Evolutionary conservation across 2,797 vertebrate genomes (phyloP).

Genomic region (Pangasius macronema): DNA sequence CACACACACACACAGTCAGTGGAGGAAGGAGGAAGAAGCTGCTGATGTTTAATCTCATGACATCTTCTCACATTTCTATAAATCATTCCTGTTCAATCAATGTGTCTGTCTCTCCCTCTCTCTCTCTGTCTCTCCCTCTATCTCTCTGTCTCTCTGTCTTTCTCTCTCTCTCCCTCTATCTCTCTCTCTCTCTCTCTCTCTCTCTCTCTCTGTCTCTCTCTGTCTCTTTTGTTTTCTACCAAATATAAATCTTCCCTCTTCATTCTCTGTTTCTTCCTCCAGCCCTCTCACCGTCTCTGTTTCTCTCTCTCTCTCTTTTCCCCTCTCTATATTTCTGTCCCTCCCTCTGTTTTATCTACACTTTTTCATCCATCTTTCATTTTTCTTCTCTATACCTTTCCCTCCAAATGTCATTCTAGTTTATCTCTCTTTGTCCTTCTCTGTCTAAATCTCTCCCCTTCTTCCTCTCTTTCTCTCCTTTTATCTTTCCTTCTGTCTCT

Average conservation of each 20-base stretch:
- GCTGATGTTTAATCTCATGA: not conserved
- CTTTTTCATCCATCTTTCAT: not conserved
- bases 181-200: too few relatives aligned
- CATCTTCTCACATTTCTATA: constrained; percentile 12
- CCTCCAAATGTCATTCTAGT: not conserved
- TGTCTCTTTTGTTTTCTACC: too few relatives aligned
- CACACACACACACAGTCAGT: too few relatives aligned
- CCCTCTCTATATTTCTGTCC: not conserved
- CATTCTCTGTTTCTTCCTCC: too few relatives aligned
- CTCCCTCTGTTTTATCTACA: too few relatives aligned
- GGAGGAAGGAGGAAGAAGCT: not conserved
- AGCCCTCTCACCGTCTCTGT: too few relatives aligned
- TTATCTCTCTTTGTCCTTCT: not conserved
- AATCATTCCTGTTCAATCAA: not conserved
- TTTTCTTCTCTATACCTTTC: not conserved
- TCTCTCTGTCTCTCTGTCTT: not conserved
- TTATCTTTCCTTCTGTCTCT: not conserved
- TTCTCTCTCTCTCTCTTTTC: too few relatives aligned
- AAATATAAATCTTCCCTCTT: too few relatives aligned
- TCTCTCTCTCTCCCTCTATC: too few relatives aligned
- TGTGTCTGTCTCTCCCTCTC: not conserved
- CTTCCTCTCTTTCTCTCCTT: not conserved
- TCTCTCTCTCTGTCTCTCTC: too few relatives aligned
- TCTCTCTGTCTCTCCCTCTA: not conserved
- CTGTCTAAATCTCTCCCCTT: not conserved